These are phyloP conservation scores for Rotaria macrura DNA, from an alignment of 2,888 invertebrate genomes.

Conservation along the genomic window DNA sequence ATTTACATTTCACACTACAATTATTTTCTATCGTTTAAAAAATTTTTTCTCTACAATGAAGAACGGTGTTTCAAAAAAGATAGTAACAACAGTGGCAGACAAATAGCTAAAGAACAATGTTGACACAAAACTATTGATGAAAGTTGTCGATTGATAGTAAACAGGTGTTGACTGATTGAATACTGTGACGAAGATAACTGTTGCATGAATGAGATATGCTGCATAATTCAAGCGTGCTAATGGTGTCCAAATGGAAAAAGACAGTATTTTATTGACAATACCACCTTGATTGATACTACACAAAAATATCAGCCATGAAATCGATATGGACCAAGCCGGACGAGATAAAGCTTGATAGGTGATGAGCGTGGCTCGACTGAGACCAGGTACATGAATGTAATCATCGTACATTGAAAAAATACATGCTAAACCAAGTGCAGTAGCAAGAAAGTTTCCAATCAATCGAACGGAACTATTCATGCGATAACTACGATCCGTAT, in stretches of 20 bases:
- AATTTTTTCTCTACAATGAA: conserved; percentile 11
- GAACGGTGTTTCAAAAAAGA: conserved; percentile 24
- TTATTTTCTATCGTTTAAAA: no score
- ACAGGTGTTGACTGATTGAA: neutral
- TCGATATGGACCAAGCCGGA: conserved; percentile 18
- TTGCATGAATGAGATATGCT: conserved; percentile 21
- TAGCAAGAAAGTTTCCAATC: neutral
- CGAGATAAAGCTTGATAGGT: conserved; percentile 20
- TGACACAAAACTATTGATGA: conserved; percentile 15
- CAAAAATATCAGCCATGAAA: conserved; percentile 10
- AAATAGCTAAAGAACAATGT: neutral
- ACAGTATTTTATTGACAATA: conserved; percentile 20
- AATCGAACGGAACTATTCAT: neutral
- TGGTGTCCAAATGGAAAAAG: conserved; percentile 20
- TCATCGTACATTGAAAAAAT: conserved; percentile 22
- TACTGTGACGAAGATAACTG: neutral
- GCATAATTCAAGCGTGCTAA: conserved; percentile 26
- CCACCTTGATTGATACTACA: conserved; percentile 17
- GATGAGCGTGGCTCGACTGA: conserved; percentile 13
- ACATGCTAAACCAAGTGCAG: neutral
- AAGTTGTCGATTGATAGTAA: neutral
- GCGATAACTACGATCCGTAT: neutral
- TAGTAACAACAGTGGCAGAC: neutral
- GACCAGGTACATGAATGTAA: conserved; percentile 4
- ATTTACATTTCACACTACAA: no score